phyloP scores from a whole-genome alignment of 2,888 invertebrate genomes.

The Drosophila algonquin region DNA sequence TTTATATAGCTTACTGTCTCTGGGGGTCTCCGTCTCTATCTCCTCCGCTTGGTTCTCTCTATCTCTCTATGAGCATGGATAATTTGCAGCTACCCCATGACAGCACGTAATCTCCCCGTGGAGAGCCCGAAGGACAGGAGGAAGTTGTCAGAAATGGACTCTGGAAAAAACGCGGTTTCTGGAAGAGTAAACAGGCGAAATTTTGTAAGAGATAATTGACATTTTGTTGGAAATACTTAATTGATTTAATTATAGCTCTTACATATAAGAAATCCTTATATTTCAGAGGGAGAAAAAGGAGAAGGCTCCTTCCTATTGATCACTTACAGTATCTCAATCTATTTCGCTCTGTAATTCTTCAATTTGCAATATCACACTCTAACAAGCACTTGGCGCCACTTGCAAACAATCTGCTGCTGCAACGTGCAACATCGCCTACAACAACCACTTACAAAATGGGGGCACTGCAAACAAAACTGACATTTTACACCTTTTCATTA shows the following conservation, averaged over 20 bases:
- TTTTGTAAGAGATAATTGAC: too few relatives aligned
- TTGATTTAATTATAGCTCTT: background rate
- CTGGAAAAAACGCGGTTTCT: too few relatives aligned
- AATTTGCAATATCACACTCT: conserved; percentile 11
- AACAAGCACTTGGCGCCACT: conserved; percentile 37
- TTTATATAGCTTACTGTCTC: conserved; percentile 31
- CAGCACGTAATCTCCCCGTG: conserved; percentile 54
- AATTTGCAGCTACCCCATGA: conserved; percentile 66
- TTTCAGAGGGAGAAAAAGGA: too few relatives aligned
- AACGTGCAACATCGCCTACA: background rate
- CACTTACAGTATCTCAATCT: background rate
- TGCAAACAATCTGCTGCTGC: conserved; percentile 27
- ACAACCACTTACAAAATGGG: conserved; percentile 55
- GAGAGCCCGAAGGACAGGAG: background rate
- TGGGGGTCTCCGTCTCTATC: background rate
- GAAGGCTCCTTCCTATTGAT: too few relatives aligned
- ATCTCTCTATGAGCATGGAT: conserved; percentile 43
- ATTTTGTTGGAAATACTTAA: conserved; percentile 1
- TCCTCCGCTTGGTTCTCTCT: background rate
- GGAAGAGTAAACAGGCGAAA: too few relatives aligned
- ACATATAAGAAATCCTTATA: too few relatives aligned
- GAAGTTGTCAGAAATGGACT: background rate
- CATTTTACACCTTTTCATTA: conserved; percentile 79
- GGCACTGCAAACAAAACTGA: conserved; percentile 71
- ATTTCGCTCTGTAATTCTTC: background rate